Evolutionary conservation across 92 coral and sea anemone genomes (phyloP).

Genomic region (Pocillopora meandrina): DNA sequence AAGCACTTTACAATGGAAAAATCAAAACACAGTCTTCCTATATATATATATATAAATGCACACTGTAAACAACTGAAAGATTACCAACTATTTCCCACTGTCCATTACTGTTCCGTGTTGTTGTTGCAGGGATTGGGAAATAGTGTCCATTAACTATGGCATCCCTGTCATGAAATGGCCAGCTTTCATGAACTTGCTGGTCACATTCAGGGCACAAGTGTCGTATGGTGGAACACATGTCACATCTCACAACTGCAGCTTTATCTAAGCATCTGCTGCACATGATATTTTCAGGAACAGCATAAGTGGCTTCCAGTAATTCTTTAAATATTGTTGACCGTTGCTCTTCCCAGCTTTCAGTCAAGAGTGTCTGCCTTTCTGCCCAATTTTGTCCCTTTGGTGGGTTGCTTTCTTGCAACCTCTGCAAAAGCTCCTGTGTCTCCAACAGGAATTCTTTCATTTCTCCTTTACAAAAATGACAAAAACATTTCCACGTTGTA

Average conservation of each 20-base stretch:
- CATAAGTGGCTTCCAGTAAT: not conserved
- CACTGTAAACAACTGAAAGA: not conserved
- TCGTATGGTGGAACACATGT: not conserved
- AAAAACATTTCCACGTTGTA: too few relatives aligned
- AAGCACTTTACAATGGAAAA: too few relatives aligned
- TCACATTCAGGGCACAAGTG: conserved; percentile 45
- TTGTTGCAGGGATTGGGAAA: conserved; percentile 41
- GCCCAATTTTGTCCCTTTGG: not conserved
- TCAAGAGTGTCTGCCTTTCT: not conserved
- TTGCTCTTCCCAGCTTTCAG: not conserved
- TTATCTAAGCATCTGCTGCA: not conserved
- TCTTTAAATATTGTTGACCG: not conserved
- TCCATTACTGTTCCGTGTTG: conserved; percentile 30
- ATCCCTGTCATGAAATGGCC: conserved; percentile 54
- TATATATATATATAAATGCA: too few relatives aligned
- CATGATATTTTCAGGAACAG: not conserved
- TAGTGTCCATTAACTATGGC: conserved; percentile 55
- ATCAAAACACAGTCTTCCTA: too few relatives aligned
- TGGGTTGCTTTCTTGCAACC: not conserved
- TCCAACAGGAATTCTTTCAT: too few relatives aligned
- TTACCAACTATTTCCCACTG: conserved; percentile 61
- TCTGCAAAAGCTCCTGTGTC: too few relatives aligned
- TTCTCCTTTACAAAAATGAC: too few relatives aligned
- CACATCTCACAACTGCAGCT: not conserved
- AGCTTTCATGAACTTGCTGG: conserved; percentile 16